Conservation (phyloP, 1,140 invertebrate genomes). For the Hestina assimilis region DNA sequence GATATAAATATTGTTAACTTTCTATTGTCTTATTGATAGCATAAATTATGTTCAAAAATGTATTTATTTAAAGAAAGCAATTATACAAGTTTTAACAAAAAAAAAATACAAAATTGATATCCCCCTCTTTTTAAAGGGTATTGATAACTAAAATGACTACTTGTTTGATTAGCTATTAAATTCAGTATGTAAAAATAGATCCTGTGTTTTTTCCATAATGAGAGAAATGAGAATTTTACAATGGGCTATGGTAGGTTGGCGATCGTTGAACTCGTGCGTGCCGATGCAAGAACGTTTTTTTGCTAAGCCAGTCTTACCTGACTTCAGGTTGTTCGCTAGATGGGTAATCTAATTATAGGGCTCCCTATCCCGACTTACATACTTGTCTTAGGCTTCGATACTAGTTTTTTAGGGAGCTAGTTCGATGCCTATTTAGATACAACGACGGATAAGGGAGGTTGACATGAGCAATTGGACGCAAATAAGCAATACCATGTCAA, state of each 20-base stretch:
- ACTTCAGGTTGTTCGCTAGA: slow-evolving; percentile 48
- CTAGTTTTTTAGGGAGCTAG: slow-evolving; percentile 39
- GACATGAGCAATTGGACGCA: not conserved
- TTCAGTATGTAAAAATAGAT: slow-evolving; percentile 1
- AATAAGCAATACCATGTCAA: not conserved
- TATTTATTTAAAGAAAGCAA: too few species aligned
- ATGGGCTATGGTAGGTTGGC: slow-evolving; percentile 36
- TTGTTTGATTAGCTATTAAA: too few species aligned
- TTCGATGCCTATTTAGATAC: slow-evolving; percentile 7
- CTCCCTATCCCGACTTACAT: slow-evolving; percentile 39
- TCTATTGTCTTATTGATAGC: too few species aligned
- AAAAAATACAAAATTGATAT: too few species aligned
- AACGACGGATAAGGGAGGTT: not conserved
- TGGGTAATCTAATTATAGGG: slow-evolving; percentile 66
- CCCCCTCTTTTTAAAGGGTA: too few species aligned
- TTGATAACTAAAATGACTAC: too few species aligned
- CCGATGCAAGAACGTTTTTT: slow-evolving; percentile 51
- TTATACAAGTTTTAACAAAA: too few species aligned
- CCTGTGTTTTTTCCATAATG: slow-evolving; percentile 15
- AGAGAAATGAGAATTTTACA: slow-evolving; percentile 30
- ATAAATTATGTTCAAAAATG: too few species aligned
- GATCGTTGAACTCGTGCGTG: slow-evolving; percentile 54
- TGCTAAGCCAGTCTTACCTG: slow-evolving; percentile 53
- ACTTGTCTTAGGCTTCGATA: slow-evolving; percentile 25
- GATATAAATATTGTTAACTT: too few species aligned